phyloP scores from a whole-genome alignment of 2,888 invertebrate genomes.

The Caenorhabditis auriculariae region DNA sequence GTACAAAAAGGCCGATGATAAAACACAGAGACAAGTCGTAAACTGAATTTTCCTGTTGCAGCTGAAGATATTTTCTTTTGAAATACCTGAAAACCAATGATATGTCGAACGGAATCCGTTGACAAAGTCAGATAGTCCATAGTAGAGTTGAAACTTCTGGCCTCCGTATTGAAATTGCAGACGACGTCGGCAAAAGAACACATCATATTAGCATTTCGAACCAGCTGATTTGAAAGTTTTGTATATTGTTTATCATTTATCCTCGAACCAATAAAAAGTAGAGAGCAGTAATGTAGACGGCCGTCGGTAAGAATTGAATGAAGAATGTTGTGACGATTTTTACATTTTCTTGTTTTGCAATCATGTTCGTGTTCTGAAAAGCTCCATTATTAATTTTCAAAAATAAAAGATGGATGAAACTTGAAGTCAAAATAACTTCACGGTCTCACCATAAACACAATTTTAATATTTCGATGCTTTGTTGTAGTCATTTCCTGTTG shows the following conservation, averaged over 20 bases:
- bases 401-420: no score
- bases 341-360: conserved; percentile 10
- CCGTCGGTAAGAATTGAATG: conserved; percentile 30
- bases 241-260: no score
- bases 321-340: conserved; percentile 16
- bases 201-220: conserved; percentile 26
- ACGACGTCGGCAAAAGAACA: conserved; percentile 36
- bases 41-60: conserved; percentile 13
- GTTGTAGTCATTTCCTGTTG: no score
- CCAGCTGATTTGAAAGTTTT: no score
- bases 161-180: conserved; percentile 28
- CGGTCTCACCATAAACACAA: no score
- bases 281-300: conserved; percentile 11
- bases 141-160: conserved; percentile 5
- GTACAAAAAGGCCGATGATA: conserved; percentile 15
- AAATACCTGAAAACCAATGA: conserved; percentile 34
- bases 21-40: conserved; percentile 10
- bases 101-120: conserved; percentile 29
- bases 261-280: conserved; percentile 22
- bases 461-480: no score
- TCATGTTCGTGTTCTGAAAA: conserved; percentile 12
- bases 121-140: conserved; percentile 13
- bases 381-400: no score
- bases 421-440: no score
- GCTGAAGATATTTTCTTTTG: neutral